Evolutionary conservation across 2,888 invertebrate species (phyloP).

Genomic region (Syrphus vitripennis): DNA sequence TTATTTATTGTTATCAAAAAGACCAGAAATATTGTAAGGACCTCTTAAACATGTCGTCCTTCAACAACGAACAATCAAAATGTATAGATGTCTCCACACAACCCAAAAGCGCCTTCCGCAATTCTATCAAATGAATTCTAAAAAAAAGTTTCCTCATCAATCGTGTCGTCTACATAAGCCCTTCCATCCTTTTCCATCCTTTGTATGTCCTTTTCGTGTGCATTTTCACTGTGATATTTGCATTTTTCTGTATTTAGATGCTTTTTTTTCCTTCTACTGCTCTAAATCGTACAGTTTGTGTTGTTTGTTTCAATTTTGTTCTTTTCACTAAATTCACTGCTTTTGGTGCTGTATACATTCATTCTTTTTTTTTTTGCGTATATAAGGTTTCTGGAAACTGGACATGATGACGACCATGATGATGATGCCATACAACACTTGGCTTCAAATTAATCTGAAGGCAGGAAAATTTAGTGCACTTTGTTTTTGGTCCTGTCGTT

Average conservation of each 20-base stretch:
- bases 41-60: not conserved
- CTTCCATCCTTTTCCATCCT: not conserved
- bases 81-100: not conserved
- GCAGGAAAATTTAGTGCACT: conserved; percentile 63
- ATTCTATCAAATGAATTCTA: not conserved
- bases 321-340: conserved; percentile 15
- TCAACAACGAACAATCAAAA: not conserved
- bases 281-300: not conserved
- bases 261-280: not conserved
- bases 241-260: conserved; percentile 45
- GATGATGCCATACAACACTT: conserved; percentile 63
- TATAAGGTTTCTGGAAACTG: conserved; percentile 21
- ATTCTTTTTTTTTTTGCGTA: too few species aligned
- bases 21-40: not conserved
- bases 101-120: not conserved
- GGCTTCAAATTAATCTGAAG: conserved; percentile 66
- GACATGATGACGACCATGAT: conserved; percentile 63
- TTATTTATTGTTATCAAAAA: conserved; percentile 13
- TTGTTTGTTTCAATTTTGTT: not conserved
- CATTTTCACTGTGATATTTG: conserved; percentile 60
- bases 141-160: not conserved
- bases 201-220: conserved; percentile 5
- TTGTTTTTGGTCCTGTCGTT: not conserved
- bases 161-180: not conserved
- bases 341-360: conserved; percentile 53